A percentile compares a stretch with the other conserved stretches of the same genome.
Conservation (phyloP, 2,797 vertebrate genomes). For the Distichodus sexfasciatus region DNA sequence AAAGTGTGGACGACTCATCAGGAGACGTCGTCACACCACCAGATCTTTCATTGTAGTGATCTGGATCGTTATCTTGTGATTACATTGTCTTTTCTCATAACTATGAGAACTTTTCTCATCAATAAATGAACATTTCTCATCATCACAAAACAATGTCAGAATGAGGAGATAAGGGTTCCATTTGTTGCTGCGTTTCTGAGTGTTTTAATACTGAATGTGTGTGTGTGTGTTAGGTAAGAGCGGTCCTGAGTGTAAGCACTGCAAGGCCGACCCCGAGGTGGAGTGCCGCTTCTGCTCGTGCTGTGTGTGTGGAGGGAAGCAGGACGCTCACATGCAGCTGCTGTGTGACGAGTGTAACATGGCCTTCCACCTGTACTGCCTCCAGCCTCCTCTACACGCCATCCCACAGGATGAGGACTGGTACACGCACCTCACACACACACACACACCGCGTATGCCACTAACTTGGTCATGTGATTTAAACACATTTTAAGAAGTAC, state of each 20-base stretch:
- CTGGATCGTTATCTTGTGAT: too few relatives aligned
- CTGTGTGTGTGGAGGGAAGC: slow-evolving; percentile 94
- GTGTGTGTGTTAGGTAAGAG: slow-evolving; percentile 82
- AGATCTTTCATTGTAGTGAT: too few relatives aligned
- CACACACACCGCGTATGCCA: background rate
- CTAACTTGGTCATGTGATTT: too few relatives aligned
- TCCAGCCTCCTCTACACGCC: slow-evolving; percentile 93
- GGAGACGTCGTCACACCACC: too few relatives aligned
- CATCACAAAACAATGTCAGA: too few relatives aligned
- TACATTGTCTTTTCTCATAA: too few relatives aligned
- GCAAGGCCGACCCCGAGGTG: slow-evolving; percentile 90
- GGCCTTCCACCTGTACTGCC: slow-evolving; percentile 98
- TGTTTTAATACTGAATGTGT: slow-evolving; percentile 1
- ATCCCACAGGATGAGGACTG: slow-evolving; percentile 98
- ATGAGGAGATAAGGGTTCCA: background rate
- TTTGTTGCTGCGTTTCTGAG: slow-evolving; percentile 12
- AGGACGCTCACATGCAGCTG: slow-evolving; percentile 96
- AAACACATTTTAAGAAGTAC: too few relatives aligned
- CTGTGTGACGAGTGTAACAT: slow-evolving; percentile 98
- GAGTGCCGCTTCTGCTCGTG: slow-evolving; percentile 96
- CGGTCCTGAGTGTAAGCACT: slow-evolving; percentile 96
- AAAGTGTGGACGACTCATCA: too few relatives aligned
- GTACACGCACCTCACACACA: slow-evolving; percentile 74
- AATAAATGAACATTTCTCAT: too few relatives aligned
- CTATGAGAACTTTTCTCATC: too few relatives aligned